phyloP scores from a whole-genome alignment of 2,888 invertebrate genomes.

The Sympetrum striolatum region DNA sequence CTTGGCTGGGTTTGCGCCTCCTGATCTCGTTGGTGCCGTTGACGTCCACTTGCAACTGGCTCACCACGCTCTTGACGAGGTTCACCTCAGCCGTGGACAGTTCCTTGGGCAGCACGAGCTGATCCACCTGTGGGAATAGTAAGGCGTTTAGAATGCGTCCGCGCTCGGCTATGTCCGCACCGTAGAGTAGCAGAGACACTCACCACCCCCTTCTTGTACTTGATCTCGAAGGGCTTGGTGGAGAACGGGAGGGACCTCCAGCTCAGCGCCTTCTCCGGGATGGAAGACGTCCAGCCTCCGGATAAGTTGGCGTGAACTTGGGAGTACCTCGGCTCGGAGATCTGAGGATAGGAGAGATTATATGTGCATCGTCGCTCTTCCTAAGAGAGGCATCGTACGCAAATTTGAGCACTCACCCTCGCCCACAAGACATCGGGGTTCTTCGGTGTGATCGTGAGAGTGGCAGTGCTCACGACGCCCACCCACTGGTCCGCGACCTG shows the following conservation, averaged over 20 bases:
- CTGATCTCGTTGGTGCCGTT: slow-evolving; percentile 63
- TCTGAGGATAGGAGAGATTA: slow-evolving; percentile 50
- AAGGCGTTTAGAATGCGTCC: not conserved
- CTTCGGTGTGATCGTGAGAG: slow-evolving; percentile 63
- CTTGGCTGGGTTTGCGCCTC: slow-evolving; percentile 52
- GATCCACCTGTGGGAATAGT: slow-evolving; percentile 56
- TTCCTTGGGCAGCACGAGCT: slow-evolving; percentile 65
- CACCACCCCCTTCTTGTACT: slow-evolving; percentile 66
- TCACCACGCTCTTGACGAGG: slow-evolving; percentile 72
- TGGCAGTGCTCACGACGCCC: slow-evolving; percentile 65
- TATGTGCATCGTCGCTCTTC: not conserved
- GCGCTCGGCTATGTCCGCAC: not conserved
- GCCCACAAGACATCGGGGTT: slow-evolving; percentile 57
- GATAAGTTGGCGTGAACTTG: slow-evolving; percentile 64
- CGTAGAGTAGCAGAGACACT: slow-evolving; percentile 43
- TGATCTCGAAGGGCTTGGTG: slow-evolving; percentile 69
- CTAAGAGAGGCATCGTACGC: not conserved
- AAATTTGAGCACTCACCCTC: slow-evolving; percentile 46
- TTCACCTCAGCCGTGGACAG: slow-evolving; percentile 71
- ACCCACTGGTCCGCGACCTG: slow-evolving; percentile 64
- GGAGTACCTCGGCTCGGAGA: slow-evolving; percentile 63
- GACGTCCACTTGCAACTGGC: slow-evolving; percentile 73
- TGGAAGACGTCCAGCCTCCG: slow-evolving; percentile 60
- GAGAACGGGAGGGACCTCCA: slow-evolving; percentile 65
- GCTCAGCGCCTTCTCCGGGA: slow-evolving; percentile 62